Percentiles rank a stretch among this genome's conserved stretches.
These are phyloP conservation scores for Rhyacophila brunnea DNA, from an alignment of 1,140 invertebrate species.

Conservation along the genomic window DNA sequence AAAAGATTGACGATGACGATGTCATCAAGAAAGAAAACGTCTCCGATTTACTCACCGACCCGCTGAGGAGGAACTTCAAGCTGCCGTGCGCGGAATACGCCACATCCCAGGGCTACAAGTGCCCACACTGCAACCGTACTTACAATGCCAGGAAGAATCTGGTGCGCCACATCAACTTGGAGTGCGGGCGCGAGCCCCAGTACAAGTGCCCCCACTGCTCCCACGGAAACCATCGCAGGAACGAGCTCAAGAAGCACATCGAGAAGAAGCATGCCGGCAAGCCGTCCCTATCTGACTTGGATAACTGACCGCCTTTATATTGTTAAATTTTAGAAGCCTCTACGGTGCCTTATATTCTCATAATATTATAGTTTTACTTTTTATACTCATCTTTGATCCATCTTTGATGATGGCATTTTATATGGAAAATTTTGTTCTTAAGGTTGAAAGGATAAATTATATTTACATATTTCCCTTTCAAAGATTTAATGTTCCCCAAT, in stretches of 20 bases:
- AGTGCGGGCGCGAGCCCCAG: slow-evolving; percentile 67
- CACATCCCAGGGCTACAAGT: slow-evolving; percentile 49
- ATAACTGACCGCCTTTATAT: too few relatives aligned
- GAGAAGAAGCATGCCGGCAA: slow-evolving; percentile 51
- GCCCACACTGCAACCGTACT: slow-evolving; percentile 56
- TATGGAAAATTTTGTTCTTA: too few relatives aligned
- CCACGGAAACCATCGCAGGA: slow-evolving; percentile 52
- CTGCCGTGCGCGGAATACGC: slow-evolving; percentile 49
- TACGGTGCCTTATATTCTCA: too few relatives aligned
- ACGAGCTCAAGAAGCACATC: slow-evolving; percentile 58
- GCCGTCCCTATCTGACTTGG: background rate
- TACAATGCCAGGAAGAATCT: slow-evolving; percentile 61
- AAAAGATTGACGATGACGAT: too few relatives aligned
- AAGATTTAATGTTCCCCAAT: too few relatives aligned
- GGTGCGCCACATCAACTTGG: slow-evolving; percentile 63
- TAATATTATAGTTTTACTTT: too few relatives aligned
- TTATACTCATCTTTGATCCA: too few relatives aligned
- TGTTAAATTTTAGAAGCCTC: too few relatives aligned
- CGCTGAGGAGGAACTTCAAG: background rate
- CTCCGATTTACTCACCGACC: background rate
- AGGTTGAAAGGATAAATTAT: too few relatives aligned
- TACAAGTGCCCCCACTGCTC: slow-evolving; percentile 64
- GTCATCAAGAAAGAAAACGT: too few relatives aligned
- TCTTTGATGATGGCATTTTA: too few relatives aligned
- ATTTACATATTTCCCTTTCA: too few relatives aligned